Conservation (phyloP, 2,113 vertebrate genomes). For the Heterochromis multidens region DNA sequence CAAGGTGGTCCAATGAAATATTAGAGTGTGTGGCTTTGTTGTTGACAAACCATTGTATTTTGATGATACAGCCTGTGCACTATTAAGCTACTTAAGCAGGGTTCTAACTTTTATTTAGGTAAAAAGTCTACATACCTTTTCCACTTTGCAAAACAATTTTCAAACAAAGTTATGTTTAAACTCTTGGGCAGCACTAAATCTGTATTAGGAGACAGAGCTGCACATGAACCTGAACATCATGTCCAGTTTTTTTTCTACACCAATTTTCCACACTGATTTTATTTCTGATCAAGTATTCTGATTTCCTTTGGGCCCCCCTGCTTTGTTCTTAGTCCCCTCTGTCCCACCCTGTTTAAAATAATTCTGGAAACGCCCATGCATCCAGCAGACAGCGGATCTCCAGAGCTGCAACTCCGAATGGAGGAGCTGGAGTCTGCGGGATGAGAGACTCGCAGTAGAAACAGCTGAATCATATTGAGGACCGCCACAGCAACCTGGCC, state of each 20-base stretch:
- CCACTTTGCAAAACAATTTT: not conserved
- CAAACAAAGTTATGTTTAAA: accelerated
- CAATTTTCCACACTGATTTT: not conserved
- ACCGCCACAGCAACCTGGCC: not conserved
- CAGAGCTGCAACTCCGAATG: not conserved
- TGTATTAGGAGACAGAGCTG: too few species aligned
- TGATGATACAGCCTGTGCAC: not conserved
- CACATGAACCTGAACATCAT: too few species aligned
- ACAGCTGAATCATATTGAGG: not conserved
- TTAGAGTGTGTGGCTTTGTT: not conserved
- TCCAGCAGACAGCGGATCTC: not conserved
- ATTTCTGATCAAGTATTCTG: not conserved
- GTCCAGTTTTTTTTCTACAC: not conserved
- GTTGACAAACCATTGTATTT: not conserved
- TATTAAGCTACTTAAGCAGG: not conserved
- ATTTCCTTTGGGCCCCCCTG: not conserved
- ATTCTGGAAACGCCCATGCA: not conserved
- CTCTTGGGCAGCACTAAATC: not conserved
- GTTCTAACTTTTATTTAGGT: not conserved
- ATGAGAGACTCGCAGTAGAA: not conserved
- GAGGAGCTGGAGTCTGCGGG: not conserved
- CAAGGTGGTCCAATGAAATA: not conserved
- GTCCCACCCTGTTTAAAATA: not conserved
- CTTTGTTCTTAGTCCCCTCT: not conserved
- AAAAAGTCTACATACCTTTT: not conserved